Percentiles rank a stretch among this genome's conserved stretches.
Evolutionary conservation across 2,113 vertebrate genomes (phyloP).

Genomic region (Heterotis niloticus): DNA sequence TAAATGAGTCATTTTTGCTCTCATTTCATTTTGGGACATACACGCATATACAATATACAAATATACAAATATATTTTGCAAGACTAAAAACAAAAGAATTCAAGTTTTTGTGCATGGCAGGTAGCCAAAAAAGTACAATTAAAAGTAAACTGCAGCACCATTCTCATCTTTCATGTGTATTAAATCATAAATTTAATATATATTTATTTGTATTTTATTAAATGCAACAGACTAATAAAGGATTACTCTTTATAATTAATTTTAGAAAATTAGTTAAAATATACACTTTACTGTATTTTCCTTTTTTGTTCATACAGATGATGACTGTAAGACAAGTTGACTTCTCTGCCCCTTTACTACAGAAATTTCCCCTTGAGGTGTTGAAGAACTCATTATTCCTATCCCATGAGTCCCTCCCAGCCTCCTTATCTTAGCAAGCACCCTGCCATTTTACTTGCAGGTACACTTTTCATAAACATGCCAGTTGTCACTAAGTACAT

Average conservation of each 20-base stretch:
- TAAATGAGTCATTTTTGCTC: too few relatives aligned
- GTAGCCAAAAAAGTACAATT: neutral
- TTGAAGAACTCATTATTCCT: too few relatives aligned
- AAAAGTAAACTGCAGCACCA: neutral
- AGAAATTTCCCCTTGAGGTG: too few relatives aligned
- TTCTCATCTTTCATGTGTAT: neutral
- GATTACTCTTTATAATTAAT: neutral
- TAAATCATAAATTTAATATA: too few relatives aligned
- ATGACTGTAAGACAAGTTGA: constrained; percentile 11
- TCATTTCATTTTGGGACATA: neutral
- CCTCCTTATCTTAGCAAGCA: too few relatives aligned
- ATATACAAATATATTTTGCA: neutral
- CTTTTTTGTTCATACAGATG: neutral
- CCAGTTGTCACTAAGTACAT: too few relatives aligned
- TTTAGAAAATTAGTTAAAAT: constrained; percentile 5
- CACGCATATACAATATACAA: neutral
- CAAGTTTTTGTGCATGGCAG: neutral
- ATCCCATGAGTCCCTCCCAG: too few relatives aligned
- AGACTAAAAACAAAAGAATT: neutral
- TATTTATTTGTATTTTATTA: too few relatives aligned
- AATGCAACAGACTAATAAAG: neutral
- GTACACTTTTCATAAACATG: too few relatives aligned
- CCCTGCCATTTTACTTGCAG: too few relatives aligned
- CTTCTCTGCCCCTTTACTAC: too few relatives aligned
- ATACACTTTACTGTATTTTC: neutral